Conservation (phyloP, 2,797 vertebrate genomes). For the Miichthys miiuy region DNA sequence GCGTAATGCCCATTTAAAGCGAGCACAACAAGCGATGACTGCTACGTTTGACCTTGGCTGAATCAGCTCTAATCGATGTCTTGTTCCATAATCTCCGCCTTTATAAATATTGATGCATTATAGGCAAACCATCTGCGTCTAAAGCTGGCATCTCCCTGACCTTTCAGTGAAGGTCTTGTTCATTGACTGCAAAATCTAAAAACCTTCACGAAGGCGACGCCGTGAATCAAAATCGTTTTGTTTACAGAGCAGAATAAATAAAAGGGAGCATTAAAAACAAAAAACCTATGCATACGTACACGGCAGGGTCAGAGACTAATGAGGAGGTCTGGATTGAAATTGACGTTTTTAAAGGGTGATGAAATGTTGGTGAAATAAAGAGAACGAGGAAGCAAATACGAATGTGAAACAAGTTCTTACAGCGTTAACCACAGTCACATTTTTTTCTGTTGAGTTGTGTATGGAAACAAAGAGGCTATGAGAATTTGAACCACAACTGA, state of each 20-base stretch:
- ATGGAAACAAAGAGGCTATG: neutral
- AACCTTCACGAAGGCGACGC: neutral
- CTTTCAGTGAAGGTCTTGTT: conserved; percentile 38
- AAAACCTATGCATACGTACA: neutral
- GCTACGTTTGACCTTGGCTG: conserved; percentile 34
- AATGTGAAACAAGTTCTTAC: neutral
- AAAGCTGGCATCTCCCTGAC: conserved; percentile 36
- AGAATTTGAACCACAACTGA: neutral
- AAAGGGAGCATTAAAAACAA: neutral
- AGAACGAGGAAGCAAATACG: neutral
- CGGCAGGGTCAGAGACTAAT: conserved; percentile 1
- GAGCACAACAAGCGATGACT: neutral
- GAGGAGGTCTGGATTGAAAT: neutral
- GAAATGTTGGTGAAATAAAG: conserved; percentile 15
- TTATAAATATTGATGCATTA: conserved; percentile 58
- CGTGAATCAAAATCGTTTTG: conserved; percentile 19
- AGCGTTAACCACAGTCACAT: neutral
- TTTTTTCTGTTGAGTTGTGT: neutral
- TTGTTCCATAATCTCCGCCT: conserved; percentile 34
- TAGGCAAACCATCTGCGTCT: conserved; percentile 31
- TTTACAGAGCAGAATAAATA: conserved; percentile 18
- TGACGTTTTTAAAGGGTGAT: conserved; percentile 8
- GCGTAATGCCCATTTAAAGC: neutral
- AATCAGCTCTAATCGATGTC: conserved; percentile 32
- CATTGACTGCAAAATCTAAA: conserved; percentile 8